Percentiles rank a stretch among this genome's conserved stretches.
These are phyloP conservation scores for Musca vetustissima DNA, from an alignment of 1,140 invertebrate species.

Conservation along the genomic window DNA sequence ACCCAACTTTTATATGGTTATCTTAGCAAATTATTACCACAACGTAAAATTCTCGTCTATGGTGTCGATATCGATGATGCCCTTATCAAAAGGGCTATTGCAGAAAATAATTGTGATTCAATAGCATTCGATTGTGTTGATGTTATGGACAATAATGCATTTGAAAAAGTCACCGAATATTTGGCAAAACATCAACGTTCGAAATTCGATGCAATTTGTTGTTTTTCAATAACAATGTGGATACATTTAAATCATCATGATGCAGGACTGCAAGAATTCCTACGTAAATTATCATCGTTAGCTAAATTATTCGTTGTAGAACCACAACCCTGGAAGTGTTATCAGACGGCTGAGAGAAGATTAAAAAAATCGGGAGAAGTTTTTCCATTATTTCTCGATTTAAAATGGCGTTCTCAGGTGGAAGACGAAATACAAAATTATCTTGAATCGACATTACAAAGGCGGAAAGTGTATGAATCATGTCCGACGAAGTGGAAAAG, in stretches of 20 bases:
- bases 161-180: constrained; percentile 55
- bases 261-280: constrained; percentile 64
- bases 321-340: constrained; percentile 82
- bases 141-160: constrained; percentile 60
- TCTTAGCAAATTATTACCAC: constrained; percentile 37
- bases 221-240: constrained; percentile 86
- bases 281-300: constrained; percentile 60
- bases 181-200: constrained; percentile 53
- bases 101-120: constrained; percentile 55
- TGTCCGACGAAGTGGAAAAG: constrained; percentile 67
- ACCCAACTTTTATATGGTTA: constrained; percentile 59
- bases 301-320: constrained; percentile 70
- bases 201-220: constrained; percentile 72
- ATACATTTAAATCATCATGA: constrained; percentile 83
- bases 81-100: constrained; percentile 68
- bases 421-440: constrained; percentile 63
- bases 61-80: constrained; percentile 74
- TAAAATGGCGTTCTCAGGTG: constrained; percentile 65
- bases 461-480: constrained; percentile 62
- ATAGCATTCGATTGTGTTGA: constrained; percentile 65
- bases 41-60: constrained; percentile 60
- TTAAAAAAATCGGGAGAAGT: constrained; percentile 62
- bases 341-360: constrained; percentile 70
- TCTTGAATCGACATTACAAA: constrained; percentile 57
- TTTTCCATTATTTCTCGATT: constrained; percentile 63